phyloP scores from a whole-genome alignment of 2,888 invertebrate species.

The Euclidia mi region DNA sequence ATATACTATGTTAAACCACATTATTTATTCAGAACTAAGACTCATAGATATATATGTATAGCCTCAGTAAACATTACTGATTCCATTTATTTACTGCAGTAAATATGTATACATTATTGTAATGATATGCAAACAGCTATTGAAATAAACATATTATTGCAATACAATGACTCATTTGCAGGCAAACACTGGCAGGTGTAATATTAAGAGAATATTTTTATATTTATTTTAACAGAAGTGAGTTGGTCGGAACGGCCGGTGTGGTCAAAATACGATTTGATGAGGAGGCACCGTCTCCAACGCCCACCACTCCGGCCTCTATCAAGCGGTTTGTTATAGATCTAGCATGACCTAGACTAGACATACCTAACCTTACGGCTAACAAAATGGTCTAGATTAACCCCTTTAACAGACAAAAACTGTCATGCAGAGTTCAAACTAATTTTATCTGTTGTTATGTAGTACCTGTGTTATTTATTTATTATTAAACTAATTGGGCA shows the following conservation, averaged over 20 bases:
- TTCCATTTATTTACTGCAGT: slow-evolving; percentile 5
- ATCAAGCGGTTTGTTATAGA: slow-evolving; percentile 87
- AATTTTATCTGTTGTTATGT: slow-evolving; percentile 32
- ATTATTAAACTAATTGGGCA: slow-evolving; percentile 32
- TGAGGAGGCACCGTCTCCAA: slow-evolving; percentile 86
- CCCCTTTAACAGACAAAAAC: slow-evolving; percentile 25
- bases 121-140: slow-evolving; percentile 13
- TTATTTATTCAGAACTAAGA: too few species aligned
- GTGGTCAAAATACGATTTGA: slow-evolving; percentile 90
- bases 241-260: slow-evolving; percentile 91
- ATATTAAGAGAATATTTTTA: slow-evolving; percentile 52
- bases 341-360: slow-evolving; percentile 80
- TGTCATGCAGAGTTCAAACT: slow-evolving; percentile 26
- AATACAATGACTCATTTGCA: slow-evolving; percentile 5
- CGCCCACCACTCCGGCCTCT: slow-evolving; percentile 88
- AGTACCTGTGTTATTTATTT: slow-evolving; percentile 34
- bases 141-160: slow-evolving; percentile 5
- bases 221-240: slow-evolving; percentile 90
- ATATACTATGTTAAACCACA: too few species aligned
- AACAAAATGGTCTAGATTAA: slow-evolving; percentile 59
- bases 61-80: background rate
- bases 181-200: slow-evolving; percentile 11
- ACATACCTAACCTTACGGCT: slow-evolving; percentile 81
- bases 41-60: too few species aligned
- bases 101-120: slow-evolving; percentile 1